Evolutionary conservation across 2,888 invertebrate genomes (phyloP), one percentile per base, ranked within the genome.

Genomic region (Frankliniella fusca): DNA sequence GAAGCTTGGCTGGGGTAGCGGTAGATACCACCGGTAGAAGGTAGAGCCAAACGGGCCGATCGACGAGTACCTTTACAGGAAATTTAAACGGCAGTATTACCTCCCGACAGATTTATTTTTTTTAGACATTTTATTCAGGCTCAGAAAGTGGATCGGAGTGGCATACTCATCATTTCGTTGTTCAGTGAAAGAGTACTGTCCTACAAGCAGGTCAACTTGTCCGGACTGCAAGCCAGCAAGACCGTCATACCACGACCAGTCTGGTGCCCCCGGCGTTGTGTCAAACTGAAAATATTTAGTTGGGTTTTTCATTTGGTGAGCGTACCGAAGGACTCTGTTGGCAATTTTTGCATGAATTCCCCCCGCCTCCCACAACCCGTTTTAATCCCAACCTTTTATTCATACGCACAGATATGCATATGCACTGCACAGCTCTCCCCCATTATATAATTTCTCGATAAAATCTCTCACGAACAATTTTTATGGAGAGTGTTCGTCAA

Each of bases 171-270:
- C 70, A 11, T 70, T 23, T n/a, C 70, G 70, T 11, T 23, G 23
- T 3, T 70, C 23, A n/a, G 23, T 70, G 70, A 23, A 70, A n/a
- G 23, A n/a, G 70, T 70, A 70, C 23, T 70, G 70, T 11, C 70
- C 70, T 3, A 70, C 70, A 23, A 70, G 70, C 23, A 70, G 23
- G 70, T 70, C 70, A 0, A 23, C 70, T 9, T n/a, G 8, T 20
- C 70, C 70, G 23, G 23, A 23, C n/a, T 70, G 23, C 23, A 70
- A 11, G 23, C n/a, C 70, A 3, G 70, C 70, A n/a, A 70, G 23
- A 9, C 23, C 70, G 70, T 70, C 70, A 23, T 70, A 70, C 70
- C 70, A 70, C 5, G 70, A 70, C 70, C 70, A 70, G 23, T 70
- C 70, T 2, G 70, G 70, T n/a, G 70, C 70, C 23, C 70, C 70